Evolutionary conservation across 1,140 invertebrate species (phyloP), one percentile per base, ranked within the genome.

Genomic region (Oncopodura yosiiana): DNA sequence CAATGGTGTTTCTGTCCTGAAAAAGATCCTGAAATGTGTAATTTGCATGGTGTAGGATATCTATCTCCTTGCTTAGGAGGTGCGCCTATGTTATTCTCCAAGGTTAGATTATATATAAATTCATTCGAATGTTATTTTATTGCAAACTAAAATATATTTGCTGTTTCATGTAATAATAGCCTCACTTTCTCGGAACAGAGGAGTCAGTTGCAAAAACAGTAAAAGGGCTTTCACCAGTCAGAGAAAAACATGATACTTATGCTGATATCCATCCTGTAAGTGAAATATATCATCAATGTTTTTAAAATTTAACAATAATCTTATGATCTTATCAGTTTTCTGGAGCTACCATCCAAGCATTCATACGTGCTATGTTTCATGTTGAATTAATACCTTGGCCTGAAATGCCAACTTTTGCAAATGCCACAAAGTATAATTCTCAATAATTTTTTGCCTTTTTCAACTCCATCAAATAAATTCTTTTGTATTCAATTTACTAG

Each of bases 151-250:
- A 26, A 32, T 6, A 14, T 9, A 6, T 53, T 29, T 18, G 19
- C 36, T 30, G 19, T 4, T 37, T 32, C 8, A 51, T 49, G n/a
- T n/a, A n/a, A n/a, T 43, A 34, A 3, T 50, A 56, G 66, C 90
- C 89, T 3, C 90, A 94, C 69, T 94, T 92, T 69, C 81, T 83
- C 65, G 74, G 84, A 53, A 77, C 80, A 2, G 83, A 87, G 62
- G 75, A 79, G 3, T 67, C 72, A 0, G 71, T 90, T 6, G 66
- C 78, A 36, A 72, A 81, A 36, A 76, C 78, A 32, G 75, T 92
- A 0, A 76, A 79, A 21, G 89, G 89, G 18, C 67, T 87, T 9
- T 62, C 71, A 3, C 87, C 90, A 0, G 71, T 78, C 49, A 68
- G 73, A 44, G 71, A 80, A 23, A 65, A 78, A 46, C 87, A 92